Evolutionary conservation across 2,113 vertebrate genomes (phyloP).

Genomic region (Pogona vitticeps): DNA sequence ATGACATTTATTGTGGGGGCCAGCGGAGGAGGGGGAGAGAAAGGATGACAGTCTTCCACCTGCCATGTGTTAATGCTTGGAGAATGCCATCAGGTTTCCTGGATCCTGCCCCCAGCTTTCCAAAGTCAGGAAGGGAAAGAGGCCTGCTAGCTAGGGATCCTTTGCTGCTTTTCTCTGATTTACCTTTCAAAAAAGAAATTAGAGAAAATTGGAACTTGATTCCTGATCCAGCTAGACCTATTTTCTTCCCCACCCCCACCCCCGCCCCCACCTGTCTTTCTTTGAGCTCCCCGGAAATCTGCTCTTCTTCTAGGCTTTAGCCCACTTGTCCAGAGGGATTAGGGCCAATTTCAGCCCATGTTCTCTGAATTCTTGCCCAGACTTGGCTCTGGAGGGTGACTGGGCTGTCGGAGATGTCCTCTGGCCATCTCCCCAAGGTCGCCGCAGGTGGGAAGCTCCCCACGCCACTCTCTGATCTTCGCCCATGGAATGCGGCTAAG

Average conservation of each 20-base stretch:
- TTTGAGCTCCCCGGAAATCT: constrained; percentile 22
- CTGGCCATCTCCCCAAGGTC: constrained; percentile 32
- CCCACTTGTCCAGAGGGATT: constrained; percentile 18
- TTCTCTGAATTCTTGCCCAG: constrained; percentile 33
- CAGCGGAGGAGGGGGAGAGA: too few species aligned
- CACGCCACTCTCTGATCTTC: constrained; percentile 20
- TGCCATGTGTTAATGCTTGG: not conserved
- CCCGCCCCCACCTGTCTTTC: constrained; percentile 8
- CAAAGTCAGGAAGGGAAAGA: too few species aligned
- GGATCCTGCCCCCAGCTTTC: not conserved
- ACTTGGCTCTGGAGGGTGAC: not conserved
- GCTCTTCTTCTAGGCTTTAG: constrained; percentile 4
- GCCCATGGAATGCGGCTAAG: constrained; percentile 21
- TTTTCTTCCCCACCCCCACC: not conserved
- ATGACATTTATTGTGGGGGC: not conserved
- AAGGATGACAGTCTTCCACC: not conserved
- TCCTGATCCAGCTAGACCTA: not conserved
- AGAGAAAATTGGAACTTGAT: not conserved
- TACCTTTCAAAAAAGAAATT: not conserved
- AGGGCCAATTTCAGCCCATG: constrained; percentile 17
- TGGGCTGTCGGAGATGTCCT: constrained; percentile 10
- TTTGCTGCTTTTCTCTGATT: not conserved
- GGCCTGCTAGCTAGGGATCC: not conserved
- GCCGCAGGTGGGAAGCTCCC: constrained; percentile 19
- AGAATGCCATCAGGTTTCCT: constrained; percentile 7